These are phyloP conservation scores for Antennarius maculatus DNA, from an alignment of 2,797 vertebrate genomes.

Conservation along the genomic window DNA sequence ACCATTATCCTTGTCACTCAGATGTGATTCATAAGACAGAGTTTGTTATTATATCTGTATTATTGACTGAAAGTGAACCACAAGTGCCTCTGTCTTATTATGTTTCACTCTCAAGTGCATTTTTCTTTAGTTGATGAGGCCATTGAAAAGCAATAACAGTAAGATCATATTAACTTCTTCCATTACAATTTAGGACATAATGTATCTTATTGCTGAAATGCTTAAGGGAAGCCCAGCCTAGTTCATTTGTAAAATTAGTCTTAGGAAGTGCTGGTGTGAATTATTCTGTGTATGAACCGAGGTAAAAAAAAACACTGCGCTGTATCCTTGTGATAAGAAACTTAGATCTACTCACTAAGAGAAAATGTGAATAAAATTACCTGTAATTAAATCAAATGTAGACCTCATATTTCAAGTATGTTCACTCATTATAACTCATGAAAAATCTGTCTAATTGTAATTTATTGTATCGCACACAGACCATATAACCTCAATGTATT, in stretches of 20 bases:
- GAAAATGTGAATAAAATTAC: not conserved
- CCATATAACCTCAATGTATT: too few species aligned
- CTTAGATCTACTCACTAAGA: not conserved
- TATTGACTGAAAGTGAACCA: conserved; percentile 70
- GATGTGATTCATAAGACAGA: conserved; percentile 71
- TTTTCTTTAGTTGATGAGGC: conserved; percentile 72
- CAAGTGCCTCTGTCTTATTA: conserved; percentile 70
- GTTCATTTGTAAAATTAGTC: conserved; percentile 65
- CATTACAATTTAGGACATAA: conserved; percentile 57
- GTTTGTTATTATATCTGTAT: conserved; percentile 65
- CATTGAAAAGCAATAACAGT: conserved; percentile 74
- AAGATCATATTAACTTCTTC: conserved; percentile 67
- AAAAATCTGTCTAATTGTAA: too few species aligned
- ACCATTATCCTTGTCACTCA: conserved; percentile 59
- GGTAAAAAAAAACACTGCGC: conserved; percentile 6
- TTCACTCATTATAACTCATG: not conserved
- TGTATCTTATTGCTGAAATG: conserved; percentile 61
- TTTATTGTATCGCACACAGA: not conserved
- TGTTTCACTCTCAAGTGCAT: conserved; percentile 64
- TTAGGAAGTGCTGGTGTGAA: conserved; percentile 29
- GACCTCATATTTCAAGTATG: not conserved
- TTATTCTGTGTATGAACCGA: conserved; percentile 51
- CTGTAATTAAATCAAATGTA: conserved; percentile 6
- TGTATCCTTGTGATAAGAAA: conserved; percentile 5
- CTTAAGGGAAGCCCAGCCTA: conserved; percentile 54